phyloP scores from a whole-genome alignment of 92 coral and sea anemone species.

The Porites cylindrica region DNA sequence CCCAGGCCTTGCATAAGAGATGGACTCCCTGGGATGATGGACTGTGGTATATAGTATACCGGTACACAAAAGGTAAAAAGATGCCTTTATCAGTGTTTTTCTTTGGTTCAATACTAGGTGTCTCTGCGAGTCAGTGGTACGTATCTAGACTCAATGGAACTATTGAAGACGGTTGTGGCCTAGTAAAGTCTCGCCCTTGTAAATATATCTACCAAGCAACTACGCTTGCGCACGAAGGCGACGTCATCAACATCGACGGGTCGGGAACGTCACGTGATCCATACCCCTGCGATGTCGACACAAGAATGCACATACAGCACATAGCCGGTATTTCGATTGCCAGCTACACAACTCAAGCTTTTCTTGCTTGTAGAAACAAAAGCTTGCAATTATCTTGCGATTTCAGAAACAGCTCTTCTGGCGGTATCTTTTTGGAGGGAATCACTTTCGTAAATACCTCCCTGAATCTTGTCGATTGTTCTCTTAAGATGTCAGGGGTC shows the following conservation, averaged over 20 bases:
- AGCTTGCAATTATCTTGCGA: slow-evolving; percentile 14
- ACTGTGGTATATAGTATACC: too few relatives aligned
- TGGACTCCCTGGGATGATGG: too few relatives aligned
- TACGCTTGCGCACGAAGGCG: neutral
- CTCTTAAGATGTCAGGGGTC: slow-evolving; percentile 6
- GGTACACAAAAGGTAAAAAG: too few relatives aligned
- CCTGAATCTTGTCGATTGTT: slow-evolving; percentile 12
- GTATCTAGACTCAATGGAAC: slow-evolving; percentile 25
- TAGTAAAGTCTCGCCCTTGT: slow-evolving; percentile 11
- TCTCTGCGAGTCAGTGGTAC: slow-evolving; percentile 19
- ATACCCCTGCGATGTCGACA: slow-evolving; percentile 23
- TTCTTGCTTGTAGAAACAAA: slow-evolving; percentile 1
- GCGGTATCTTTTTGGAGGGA: neutral
- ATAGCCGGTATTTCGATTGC: slow-evolving; percentile 4
- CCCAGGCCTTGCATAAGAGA: too few relatives aligned
- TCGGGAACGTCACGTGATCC: slow-evolving; percentile 41
- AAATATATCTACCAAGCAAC: slow-evolving; percentile 8
- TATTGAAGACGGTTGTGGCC: neutral
- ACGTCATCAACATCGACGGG: slow-evolving; percentile 39
- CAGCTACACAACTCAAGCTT: slow-evolving; percentile 7
- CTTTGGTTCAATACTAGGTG: too few relatives aligned
- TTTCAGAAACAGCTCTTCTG: neutral
- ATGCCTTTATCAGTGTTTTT: too few relatives aligned
- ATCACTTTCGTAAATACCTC: slow-evolving; percentile 18
- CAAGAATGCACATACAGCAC: neutral